Evolutionary conservation across 2,797 vertebrate genomes (phyloP).

Genomic region (Eupleurogrammus muticus): DNA sequence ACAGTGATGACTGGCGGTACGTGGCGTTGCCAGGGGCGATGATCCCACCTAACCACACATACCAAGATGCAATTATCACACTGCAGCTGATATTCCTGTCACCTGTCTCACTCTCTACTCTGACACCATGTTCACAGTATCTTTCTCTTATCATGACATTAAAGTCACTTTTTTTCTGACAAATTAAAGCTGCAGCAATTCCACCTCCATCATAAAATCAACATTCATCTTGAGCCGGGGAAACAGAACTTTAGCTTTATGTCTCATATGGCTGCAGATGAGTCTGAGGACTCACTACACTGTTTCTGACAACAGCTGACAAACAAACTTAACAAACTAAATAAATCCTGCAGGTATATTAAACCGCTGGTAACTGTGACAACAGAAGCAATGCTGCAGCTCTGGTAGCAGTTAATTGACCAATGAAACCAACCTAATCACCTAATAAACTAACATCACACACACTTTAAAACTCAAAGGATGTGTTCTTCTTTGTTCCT

Average conservation of each 20-base stretch:
- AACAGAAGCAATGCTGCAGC: constrained; percentile 22
- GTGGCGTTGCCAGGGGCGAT: constrained; percentile 38
- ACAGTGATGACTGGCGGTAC: constrained; percentile 39
- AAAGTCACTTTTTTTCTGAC: neutral
- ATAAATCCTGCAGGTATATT: constrained; percentile 9
- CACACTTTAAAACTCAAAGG: constrained; percentile 1
- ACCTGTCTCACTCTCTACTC: neutral
- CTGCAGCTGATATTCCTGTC: constrained; percentile 28
- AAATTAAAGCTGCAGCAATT: neutral
- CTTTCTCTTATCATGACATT: neutral
- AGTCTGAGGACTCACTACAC: neutral
- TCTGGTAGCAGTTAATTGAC: neutral
- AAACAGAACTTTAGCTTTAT: neutral
- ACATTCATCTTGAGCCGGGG: neutral
- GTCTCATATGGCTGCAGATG: neutral
- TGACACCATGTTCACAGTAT: neutral
- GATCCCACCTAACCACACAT: constrained; percentile 40
- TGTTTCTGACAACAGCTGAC: constrained; percentile 15
- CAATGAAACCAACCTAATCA: neutral
- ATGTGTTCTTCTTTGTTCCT: neutral
- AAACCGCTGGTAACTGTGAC: constrained; percentile 36
- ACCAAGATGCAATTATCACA: constrained; percentile 46
- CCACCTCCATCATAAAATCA: fast-evolving
- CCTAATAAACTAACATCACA: neutral
- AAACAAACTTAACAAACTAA: neutral